Evolutionary conservation across 2,888 invertebrate genomes (phyloP), one percentile per base, ranked within the genome.

Genomic region (Pammene aurita): DNA sequence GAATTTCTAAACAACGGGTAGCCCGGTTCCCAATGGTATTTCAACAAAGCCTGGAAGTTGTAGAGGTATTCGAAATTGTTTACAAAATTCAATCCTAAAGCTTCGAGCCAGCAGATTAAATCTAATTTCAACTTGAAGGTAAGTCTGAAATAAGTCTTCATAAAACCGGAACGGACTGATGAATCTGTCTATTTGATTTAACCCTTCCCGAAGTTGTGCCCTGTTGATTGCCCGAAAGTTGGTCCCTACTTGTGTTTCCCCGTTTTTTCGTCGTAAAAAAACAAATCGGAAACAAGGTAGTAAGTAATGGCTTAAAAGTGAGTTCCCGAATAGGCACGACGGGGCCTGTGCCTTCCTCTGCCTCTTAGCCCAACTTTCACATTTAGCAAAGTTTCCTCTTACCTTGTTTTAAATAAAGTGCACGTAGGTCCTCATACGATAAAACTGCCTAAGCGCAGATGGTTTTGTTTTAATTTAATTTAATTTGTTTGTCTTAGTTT

Each of bases 111-210:
- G 92, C 91, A 88, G 92, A 92, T 92, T 92, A 92, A 92, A 92
- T 92, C 92, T 92, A 92, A 92, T 92, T 92, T 91, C 89, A 92
- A 92, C 90, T 92, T 88, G 84, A 88, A 90, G 92, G 91, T 91
- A 92, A 92, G 91, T 90, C 92, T 90, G 87, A 91, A 92, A 92
- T 92, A 92, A 92, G 91, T 92, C 92, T 92, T 91, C 90, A 91
- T 92, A 92, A 91, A 91, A 92, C 90, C 88, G 88, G 89, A 89
- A 89, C 91, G 75, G 75, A 71, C 75, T 75, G 75, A 75, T 75
- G 75, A 75, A 72, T 73, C 75, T 74, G 74, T 73, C 75, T 90
- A 91, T 92, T 92, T 92, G 92, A 92, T 92, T 92, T 90, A 90
- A 92, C 92, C 91, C 90, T 87, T 87, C 83, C 80, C 82, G 77